Conservation (phyloP, 2,797 vertebrate species). For the Arvicola amphibius region DNA sequence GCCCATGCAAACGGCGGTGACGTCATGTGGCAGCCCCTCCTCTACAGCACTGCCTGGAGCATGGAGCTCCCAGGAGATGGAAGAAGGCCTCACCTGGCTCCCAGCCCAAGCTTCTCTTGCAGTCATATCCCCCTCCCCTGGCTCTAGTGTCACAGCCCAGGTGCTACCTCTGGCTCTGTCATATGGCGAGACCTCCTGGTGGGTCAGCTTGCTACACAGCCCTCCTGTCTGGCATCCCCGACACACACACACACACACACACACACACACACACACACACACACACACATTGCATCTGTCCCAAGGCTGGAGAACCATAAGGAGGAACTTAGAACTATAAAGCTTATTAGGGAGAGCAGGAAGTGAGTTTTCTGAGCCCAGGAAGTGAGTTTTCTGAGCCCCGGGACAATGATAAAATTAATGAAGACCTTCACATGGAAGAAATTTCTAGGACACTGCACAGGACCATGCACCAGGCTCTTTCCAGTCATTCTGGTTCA, state of each 20-base stretch:
- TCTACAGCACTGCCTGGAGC: conserved; percentile 32
- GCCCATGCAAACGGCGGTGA: fast-evolving
- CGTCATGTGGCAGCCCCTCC: fast-evolving
- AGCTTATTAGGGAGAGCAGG: not conserved
- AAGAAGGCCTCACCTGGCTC: conserved; percentile 77
- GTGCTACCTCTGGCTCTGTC: conserved; percentile 83
- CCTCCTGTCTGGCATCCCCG: conserved; percentile 64
- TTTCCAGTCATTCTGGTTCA: fast-evolving
- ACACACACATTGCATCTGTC: conserved; percentile 48
- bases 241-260: not conserved
- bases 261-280: not conserved
- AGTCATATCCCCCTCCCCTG: conserved; percentile 71
- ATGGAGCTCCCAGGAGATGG: conserved; percentile 53
- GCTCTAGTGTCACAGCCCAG: conserved; percentile 76
- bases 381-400: fast-evolving
- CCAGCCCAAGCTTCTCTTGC: conserved; percentile 74
- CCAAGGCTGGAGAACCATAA: not conserved
- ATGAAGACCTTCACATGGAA: fast-evolving
- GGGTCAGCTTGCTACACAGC: conserved; percentile 60
- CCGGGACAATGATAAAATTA: not conserved
- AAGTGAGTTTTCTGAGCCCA: fast-evolving
- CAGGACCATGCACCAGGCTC: fast-evolving
- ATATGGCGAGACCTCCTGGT: conserved; percentile 53
- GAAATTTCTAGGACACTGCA: fast-evolving
- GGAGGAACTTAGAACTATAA: not conserved